A percentile compares a stretch with the other conserved stretches of the same genome.
These are phyloP conservation scores for Plotosus lineatus DNA, from an alignment of 2,113 vertebrate species.

Conservation along the genomic window DNA sequence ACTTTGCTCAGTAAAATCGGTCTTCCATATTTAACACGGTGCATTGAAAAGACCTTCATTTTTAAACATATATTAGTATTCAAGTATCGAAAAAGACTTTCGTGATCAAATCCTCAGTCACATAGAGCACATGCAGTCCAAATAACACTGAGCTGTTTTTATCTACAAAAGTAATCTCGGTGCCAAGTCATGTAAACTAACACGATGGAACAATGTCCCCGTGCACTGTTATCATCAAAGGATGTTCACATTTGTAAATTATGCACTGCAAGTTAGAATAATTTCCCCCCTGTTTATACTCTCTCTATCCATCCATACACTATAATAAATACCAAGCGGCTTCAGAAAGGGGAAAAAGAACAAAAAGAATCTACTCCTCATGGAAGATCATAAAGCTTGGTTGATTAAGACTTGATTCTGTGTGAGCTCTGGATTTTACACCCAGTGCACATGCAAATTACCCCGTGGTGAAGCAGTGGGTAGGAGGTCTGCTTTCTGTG, in stretches of 20 bases:
- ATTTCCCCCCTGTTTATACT: not conserved
- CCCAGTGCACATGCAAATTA: conserved; percentile 68
- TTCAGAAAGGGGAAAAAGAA: conserved; percentile 29
- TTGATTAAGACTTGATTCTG: conserved; percentile 67
- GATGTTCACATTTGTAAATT: not conserved
- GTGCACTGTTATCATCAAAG: not conserved
- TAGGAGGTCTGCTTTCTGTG: conserved; percentile 34
- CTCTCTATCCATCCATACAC: conserved; percentile 26
- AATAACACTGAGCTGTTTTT: not conserved
- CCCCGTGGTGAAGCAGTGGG: conserved; percentile 53
- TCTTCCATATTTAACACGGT: not conserved
- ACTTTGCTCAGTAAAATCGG: not conserved
- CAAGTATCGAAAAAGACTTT: not conserved
- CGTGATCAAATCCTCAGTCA: not conserved
- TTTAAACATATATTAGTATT: not conserved
- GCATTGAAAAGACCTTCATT: not conserved
- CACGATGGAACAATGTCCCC: not conserved
- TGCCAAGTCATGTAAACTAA: not conserved
- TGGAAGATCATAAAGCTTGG: conserved; percentile 64
- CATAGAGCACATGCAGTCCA: not conserved
- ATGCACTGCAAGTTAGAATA: conserved; percentile 12
- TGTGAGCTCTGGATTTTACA: conserved; percentile 69
- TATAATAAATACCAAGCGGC: conserved; percentile 19
- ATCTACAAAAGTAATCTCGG: not conserved
- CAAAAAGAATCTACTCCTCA: conserved; percentile 50